Base-by-base conservation (phyloP, 2,888 invertebrate genomes). In the Harpalus rubripes region DNA sequence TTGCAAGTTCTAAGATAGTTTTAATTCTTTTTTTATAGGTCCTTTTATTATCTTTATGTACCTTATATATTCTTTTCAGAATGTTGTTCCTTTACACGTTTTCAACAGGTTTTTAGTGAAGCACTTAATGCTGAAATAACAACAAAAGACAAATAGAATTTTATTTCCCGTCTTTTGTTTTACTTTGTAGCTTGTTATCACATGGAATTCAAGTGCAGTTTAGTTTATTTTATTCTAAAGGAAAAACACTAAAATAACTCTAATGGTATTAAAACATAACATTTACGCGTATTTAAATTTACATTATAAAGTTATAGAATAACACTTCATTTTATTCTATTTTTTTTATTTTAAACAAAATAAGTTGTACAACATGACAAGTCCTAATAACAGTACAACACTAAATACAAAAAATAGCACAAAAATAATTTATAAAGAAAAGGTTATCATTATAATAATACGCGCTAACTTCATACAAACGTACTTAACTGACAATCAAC, bases 221-320 rank as follows among this genome's bases (percentile, higher is more conserved):
- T 63, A 63, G 63, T 68, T 68, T 68, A 68, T 68, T 68, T 68
- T 68, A 32, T 68, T 68, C n/a, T 68, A 68, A 68, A 68, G 68
- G 22, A 63, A 63, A 63, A 59, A 59, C 59, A 59, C 16, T 63
- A 63, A 18, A 68, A 68, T 68, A 68, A 68, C 68, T 32, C n/a
- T 68, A 68, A 68, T n/a, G n/a, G 15, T 15, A 68, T 68, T 68
- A 68, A 68, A 68, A 15, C 32, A 68, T 68, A 68, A 68, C 68
- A 68, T 68, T 68, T 39, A 0, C 32, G 0, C 32, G 22, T 26
- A 22, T 59, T 8, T 16, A 0, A 63, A 63, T 22, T 63, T 63
- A 63, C 4, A 10, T 63, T 63, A 0, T 10, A 63, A 63, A 26
- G 16, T 32, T 32, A 32, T 6, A 32, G 32, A 32, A 32, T 32